phyloP scores from a whole-genome alignment of 2,113 vertebrate species.

The Alces alces region DNA sequence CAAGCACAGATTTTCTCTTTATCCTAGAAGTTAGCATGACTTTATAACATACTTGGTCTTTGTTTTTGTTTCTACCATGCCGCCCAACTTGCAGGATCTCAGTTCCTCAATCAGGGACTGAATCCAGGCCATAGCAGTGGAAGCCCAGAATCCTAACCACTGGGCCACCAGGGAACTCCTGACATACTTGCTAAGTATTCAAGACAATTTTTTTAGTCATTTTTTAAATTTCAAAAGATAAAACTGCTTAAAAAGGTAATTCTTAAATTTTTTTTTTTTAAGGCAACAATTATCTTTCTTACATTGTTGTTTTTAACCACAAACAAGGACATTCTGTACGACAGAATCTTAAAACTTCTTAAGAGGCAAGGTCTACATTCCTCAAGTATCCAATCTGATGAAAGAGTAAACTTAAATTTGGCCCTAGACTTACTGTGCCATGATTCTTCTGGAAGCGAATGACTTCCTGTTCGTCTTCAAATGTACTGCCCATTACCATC shows the following conservation, averaged over 20 bases:
- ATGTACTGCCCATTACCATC: conserved; percentile 89
- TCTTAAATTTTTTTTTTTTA: neutral
- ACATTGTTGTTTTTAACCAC: neutral
- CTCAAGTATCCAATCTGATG: neutral
- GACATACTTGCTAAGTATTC: neutral
- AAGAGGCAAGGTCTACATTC: neutral
- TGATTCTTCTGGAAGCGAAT: conserved; percentile 94
- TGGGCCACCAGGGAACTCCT: neutral
- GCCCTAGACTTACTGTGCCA: conserved; percentile 84
- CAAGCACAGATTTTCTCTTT: neutral
- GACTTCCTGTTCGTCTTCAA: conserved; percentile 88
- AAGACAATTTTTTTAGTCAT: neutral
- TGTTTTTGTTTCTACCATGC: neutral
- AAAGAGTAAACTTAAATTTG: conserved; percentile 11
- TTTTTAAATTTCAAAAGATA: conserved; percentile 30
- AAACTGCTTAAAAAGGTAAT: neutral
- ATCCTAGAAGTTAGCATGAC: neutral
- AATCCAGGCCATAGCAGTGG: neutral
- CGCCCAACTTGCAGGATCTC: neutral
- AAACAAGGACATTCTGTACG: neutral
- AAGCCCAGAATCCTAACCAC: neutral
- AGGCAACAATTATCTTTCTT: neutral
- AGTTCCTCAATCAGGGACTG: neutral
- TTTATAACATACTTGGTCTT: neutral
- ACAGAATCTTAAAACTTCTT: neutral